These are phyloP conservation scores for Lycodopsis pacificus DNA, from an alignment of 2,797 vertebrate genomes.

Conservation along the genomic window DNA sequence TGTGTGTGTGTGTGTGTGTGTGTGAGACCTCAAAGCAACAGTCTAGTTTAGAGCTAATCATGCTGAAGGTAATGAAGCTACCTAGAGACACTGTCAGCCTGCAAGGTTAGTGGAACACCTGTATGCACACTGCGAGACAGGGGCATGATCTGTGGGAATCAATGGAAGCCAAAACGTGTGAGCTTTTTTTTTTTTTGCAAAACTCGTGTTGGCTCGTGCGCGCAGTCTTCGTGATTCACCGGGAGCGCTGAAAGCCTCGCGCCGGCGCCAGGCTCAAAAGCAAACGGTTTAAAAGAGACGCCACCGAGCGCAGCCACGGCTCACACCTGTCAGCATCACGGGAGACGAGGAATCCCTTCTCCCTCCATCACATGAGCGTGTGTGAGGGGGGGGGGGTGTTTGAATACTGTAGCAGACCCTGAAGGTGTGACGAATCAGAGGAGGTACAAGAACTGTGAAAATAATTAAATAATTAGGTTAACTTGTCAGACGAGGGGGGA, in stretches of 20 bases:
- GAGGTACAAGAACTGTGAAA: conserved; percentile 15
- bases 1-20: not conserved
- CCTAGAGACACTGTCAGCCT: conserved; percentile 55
- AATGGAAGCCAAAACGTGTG: conserved; percentile 10
- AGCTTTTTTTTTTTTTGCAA: conserved; percentile 2
- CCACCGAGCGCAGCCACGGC: conserved; percentile 35
- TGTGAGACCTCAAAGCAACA: conserved; percentile 44
- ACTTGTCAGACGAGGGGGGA: conserved; percentile 43
- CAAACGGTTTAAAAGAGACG: conserved; percentile 44
- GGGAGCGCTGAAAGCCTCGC: conserved; percentile 41
- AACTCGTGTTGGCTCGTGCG: conserved; percentile 33
- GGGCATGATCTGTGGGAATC: conserved; percentile 4
- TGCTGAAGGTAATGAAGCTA: conserved; percentile 66
- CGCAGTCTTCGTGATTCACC: conserved; percentile 52
- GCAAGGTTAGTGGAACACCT: conserved; percentile 78
- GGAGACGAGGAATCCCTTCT: conserved; percentile 30
- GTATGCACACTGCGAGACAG: conserved; percentile 38
- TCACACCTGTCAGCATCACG: conserved; percentile 69
- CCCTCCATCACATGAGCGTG: conserved; percentile 12
- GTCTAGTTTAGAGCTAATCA: conserved; percentile 66
- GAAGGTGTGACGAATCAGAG: conserved; percentile 55
- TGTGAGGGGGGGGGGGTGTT: not conserved
- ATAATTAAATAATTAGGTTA: conserved; percentile 52
- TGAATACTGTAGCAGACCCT: conserved; percentile 32
- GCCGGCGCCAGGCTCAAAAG: conserved; percentile 50